Evolutionary conservation across 2,797 vertebrate species (phyloP), one percentile per base, ranked within the genome.

Genomic region (Acanthiza pusilla): DNA sequence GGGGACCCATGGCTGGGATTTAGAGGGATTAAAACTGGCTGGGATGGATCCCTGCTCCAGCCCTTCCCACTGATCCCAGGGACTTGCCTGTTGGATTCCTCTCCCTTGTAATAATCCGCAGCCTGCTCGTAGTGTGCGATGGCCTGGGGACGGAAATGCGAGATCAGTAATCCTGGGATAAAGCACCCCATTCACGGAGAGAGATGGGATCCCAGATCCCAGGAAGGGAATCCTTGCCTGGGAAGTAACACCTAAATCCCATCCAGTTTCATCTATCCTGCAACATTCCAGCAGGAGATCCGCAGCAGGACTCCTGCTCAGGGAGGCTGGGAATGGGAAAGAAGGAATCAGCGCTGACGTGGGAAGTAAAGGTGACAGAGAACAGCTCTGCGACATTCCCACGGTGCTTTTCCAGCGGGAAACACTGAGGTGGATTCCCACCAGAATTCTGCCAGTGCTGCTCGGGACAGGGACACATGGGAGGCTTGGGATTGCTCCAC

Each of bases 41-140:
- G 32, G 50, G 65, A 51, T 25, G 26, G 21, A 29, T 68, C 45
- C 65, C 70, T 5, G 2, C 38, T 65, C 74, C 53, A 50, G 40
- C 32, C 25, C 36, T 54, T 70, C 63, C 63, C 4, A 0, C 6
- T 8, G 15, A 8, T 43, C 70, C 45, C 50, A 23, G 70, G 42
- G 54, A 97, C 92, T 77, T 98, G 98, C 99, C 99, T 99, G 98
- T 99, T 99, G 18, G 99, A 99, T 90, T 99, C 99, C 94, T 99
- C 99, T 93, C 99, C 99, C 97, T 99, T 99, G 98, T 99, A 99
- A 96, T 99, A 99, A 93, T 99, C 99, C 32, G 99, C 99, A 23
- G 99, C 99, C 97, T 99, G 99, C 97, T 99, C 99, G 63, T 99
- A 99, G 98, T 99, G 99, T 58, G 99, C 99, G 21, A 99, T 98